A percentile compares a stretch with the other conserved stretches of the same genome.
Evolutionary conservation across 2,113 vertebrate species (phyloP).

Genomic region (Ptychochromis oligacanthus): DNA sequence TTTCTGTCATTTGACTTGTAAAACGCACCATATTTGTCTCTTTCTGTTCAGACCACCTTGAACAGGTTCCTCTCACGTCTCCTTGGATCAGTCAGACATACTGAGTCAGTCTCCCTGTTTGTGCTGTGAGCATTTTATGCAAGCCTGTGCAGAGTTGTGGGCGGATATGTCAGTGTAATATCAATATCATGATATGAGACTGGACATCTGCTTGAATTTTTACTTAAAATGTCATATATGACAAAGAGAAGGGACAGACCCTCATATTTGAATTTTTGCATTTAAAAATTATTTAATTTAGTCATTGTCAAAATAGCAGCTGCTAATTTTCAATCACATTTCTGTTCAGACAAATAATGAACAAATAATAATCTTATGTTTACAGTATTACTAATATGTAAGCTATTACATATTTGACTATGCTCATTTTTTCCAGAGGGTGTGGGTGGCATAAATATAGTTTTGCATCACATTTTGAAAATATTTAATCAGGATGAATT

Average conservation of each 20-base stretch:
- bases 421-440: neutral
- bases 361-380: neutral
- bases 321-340: neutral
- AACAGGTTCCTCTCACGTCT: constrained; percentile 36
- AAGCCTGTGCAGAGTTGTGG: constrained; percentile 29
- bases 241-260: neutral
- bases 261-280: neutral
- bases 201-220: constrained; percentile 9
- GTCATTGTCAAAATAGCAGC: neutral
- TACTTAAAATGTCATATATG: neutral
- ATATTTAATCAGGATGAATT: neutral
- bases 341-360: neutral
- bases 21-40: constrained; percentile 23
- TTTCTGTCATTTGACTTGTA: constrained; percentile 51
- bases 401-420: neutral
- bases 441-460: neutral
- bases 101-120: constrained; percentile 39
- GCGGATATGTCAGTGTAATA: constrained; percentile 20
- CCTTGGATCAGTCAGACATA: constrained; percentile 45
- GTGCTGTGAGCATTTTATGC: constrained; percentile 25
- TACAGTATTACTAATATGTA: no score
- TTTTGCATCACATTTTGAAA: neutral
- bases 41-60: constrained; percentile 30
- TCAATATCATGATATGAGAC: constrained; percentile 22
- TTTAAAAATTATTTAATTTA: neutral